A percentile compares a stretch with the other conserved stretches of the same genome.
Evolutionary conservation across 2,113 vertebrate species (phyloP).

Genomic region (Pseudorasbora parva): DNA sequence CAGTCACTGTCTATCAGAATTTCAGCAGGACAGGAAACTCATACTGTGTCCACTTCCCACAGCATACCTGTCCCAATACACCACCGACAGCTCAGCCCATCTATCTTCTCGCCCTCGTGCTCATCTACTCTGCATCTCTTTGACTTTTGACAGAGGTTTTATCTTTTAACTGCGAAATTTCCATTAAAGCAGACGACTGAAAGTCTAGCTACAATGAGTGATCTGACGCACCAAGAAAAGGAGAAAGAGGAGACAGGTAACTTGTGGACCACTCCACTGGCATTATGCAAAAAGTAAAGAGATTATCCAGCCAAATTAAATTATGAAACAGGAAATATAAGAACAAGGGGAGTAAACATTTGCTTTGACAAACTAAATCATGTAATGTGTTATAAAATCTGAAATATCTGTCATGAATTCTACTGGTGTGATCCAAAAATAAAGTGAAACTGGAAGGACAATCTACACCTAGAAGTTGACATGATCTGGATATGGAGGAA

Average conservation of each 20-base stretch:
- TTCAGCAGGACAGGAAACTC: constrained; percentile 37
- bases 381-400: background rate
- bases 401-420: background rate
- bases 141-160: constrained; percentile 3
- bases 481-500: background rate
- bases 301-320: background rate
- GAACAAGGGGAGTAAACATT: background rate
- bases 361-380: background rate
- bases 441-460: background rate
- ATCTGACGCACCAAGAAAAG: background rate
- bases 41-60: constrained; percentile 34
- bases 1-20: constrained; percentile 6
- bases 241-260: background rate
- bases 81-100: constrained; percentile 16
- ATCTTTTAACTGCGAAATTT: background rate
- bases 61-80: constrained; percentile 30
- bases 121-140: constrained; percentile 22
- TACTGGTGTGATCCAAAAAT: background rate
- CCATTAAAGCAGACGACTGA: background rate
- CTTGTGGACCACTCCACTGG: background rate
- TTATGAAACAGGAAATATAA: background rate
- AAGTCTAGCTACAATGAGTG: background rate
- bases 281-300: background rate
- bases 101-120: background rate
- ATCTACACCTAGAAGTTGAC: background rate